A percentile compares a stretch with the other conserved stretches of the same genome.
phyloP scores from a whole-genome alignment of 2,888 invertebrate genomes.

The Tenthredo notha region DNA sequence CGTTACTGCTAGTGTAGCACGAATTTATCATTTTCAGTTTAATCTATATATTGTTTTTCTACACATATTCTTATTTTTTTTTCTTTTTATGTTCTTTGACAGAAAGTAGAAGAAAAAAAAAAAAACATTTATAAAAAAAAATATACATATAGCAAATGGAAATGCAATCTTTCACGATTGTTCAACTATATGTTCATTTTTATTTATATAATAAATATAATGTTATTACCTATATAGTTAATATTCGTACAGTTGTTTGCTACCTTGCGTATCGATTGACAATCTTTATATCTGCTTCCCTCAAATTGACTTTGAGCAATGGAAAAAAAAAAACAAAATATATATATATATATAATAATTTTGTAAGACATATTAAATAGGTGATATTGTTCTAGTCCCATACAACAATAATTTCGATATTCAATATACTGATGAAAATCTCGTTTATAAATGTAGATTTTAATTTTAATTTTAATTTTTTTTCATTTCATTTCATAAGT shows the following conservation, averaged over 20 bases:
- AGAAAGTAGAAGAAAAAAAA: not conserved
- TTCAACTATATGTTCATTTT: conserved; percentile 5
- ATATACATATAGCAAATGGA: not conserved
- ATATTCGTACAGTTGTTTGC: not conserved
- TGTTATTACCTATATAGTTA: not conserved
- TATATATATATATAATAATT: too few relatives aligned
- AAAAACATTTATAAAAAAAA: not conserved
- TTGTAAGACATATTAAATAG: not conserved
- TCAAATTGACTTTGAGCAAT: not conserved
- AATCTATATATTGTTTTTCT: too few relatives aligned
- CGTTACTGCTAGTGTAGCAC: too few relatives aligned
- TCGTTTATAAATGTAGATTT: not conserved
- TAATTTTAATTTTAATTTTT: not conserved
- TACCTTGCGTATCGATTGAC: not conserved
- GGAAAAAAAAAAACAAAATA: not conserved
- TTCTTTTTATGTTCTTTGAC: too few relatives aligned
- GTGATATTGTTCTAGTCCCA: not conserved
- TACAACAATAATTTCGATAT: not conserved
- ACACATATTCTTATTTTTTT: too few relatives aligned
- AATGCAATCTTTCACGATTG: conserved; percentile 7
- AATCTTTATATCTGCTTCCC: not conserved
- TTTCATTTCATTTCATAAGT: not conserved
- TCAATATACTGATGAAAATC: not conserved
- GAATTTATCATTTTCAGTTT: too few relatives aligned
- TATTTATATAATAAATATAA: conserved; percentile 15